phyloP scores from a whole-genome alignment of 2,888 invertebrate species.

The Drosophila helvetica region DNA sequence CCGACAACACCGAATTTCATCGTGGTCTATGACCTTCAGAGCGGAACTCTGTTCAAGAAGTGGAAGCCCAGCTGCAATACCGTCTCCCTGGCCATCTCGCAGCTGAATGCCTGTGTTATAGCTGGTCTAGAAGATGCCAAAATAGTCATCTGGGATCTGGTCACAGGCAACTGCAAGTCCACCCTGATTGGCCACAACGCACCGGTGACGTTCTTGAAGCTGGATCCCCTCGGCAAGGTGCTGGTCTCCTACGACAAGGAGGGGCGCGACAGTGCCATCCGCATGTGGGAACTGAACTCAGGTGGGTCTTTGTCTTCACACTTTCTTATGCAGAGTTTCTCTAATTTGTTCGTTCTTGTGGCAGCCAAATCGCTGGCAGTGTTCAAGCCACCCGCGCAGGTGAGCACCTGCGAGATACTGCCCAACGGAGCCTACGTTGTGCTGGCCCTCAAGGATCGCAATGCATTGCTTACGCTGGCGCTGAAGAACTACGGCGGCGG shows the following conservation, averaged over 20 bases:
- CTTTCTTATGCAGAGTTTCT: not conserved
- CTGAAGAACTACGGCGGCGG: constrained; percentile 83
- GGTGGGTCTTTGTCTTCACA: constrained; percentile 84
- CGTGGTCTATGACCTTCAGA: constrained; percentile 95
- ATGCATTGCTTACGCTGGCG: constrained; percentile 87
- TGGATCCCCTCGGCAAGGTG: constrained; percentile 89
- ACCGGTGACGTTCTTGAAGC: constrained; percentile 89
- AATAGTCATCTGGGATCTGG: constrained; percentile 93
- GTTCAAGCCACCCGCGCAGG: constrained; percentile 90
- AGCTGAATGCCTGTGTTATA: constrained; percentile 92
- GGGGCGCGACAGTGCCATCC: constrained; percentile 89
- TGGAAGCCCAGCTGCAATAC: constrained; percentile 95
- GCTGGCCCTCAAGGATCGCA: constrained; percentile 88
- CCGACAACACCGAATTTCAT: constrained; percentile 93
- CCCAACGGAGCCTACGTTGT: constrained; percentile 89
- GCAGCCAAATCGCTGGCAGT: constrained; percentile 91
- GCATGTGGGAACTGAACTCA: constrained; percentile 92
- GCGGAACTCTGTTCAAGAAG: constrained; percentile 95
- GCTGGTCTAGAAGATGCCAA: constrained; percentile 92
- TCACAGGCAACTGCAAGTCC: constrained; percentile 92
- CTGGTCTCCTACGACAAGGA: constrained; percentile 90
- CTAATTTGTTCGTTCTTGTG: constrained; percentile 44
- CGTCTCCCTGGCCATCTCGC: constrained; percentile 93
- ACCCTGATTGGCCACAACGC: constrained; percentile 91
- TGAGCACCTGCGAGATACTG: constrained; percentile 91